Evolutionary conservation across 2,888 invertebrate genomes (phyloP).

Genomic region (Clunio marinus): DNA sequence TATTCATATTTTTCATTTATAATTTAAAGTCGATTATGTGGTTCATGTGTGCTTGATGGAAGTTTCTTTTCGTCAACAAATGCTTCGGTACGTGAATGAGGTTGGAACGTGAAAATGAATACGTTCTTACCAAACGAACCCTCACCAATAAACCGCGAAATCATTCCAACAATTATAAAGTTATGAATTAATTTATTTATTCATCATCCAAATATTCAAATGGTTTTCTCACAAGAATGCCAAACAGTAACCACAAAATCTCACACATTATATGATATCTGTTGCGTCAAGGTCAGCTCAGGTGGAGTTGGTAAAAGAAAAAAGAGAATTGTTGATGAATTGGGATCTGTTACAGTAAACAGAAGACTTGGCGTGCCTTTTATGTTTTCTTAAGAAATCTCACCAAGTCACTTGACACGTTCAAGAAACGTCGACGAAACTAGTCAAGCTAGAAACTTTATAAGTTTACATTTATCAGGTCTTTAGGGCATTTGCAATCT

Average conservation of each 20-base stretch:
- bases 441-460: too few relatives aligned
- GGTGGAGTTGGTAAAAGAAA: not conserved
- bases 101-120: not conserved
- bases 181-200: not conserved
- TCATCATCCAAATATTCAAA: not conserved
- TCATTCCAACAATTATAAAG: not conserved
- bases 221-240: not conserved
- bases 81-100: not conserved
- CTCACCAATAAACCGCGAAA: not conserved
- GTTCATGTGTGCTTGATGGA: not conserved
- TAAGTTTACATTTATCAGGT: too few relatives aligned
- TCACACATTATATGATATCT: not conserved
- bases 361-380: not conserved
- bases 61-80: too few relatives aligned
- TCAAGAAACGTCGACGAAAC: too few relatives aligned
- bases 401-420: not conserved
- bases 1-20: not conserved
- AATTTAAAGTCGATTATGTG: not conserved
- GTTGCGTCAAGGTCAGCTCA: not conserved
- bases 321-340: slow-evolving; percentile 21
- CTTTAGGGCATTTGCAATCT: too few relatives aligned
- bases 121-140: too few relatives aligned
- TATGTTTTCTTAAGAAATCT: too few relatives aligned
- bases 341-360: not conserved
- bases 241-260: not conserved